Evolutionary conservation across 2,113 vertebrate species (phyloP).

Genomic region (Oncorhynchus nerka): DNA sequence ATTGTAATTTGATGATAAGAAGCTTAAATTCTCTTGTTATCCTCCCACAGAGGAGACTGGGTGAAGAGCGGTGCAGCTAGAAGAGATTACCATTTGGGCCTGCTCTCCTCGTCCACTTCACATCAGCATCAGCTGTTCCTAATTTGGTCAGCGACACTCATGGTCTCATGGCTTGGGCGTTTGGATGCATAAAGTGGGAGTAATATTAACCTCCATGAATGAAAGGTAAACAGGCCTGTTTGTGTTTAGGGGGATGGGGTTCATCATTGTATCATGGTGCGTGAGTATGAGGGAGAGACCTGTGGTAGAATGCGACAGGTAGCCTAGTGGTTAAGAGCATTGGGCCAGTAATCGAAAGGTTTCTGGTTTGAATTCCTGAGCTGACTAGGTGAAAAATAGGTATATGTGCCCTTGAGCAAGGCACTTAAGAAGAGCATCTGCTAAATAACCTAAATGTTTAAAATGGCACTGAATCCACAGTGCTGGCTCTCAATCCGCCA

Average conservation of each 20-base stretch:
- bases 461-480: too few species aligned
- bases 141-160: conserved; percentile 65
- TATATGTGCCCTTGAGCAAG: too few species aligned
- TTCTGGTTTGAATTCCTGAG: too few species aligned
- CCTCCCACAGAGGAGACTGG: conserved; percentile 47
- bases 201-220: conserved; percentile 60
- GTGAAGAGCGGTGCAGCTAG: conserved; percentile 49
- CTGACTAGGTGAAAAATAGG: too few species aligned
- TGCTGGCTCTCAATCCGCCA: too few species aligned
- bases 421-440: too few species aligned
- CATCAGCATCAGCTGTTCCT: conserved; percentile 67
- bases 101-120: conserved; percentile 64
- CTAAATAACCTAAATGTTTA: too few species aligned
- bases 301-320: too few species aligned
- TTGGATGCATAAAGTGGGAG: conserved; percentile 36
- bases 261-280: conserved; percentile 53
- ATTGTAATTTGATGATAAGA: conserved; percentile 72
- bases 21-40: conserved; percentile 68
- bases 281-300: conserved; percentile 6
- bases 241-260: conserved; percentile 53
- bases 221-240: conserved; percentile 48
- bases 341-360: too few species aligned
- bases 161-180: conserved; percentile 42
- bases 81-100: conserved; percentile 63
- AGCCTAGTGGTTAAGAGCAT: too few species aligned